Evolutionary conservation across 1,140 invertebrate genomes (phyloP), one percentile per base, ranked within the genome.

Genomic region (Zaprionus inermis): DNA sequence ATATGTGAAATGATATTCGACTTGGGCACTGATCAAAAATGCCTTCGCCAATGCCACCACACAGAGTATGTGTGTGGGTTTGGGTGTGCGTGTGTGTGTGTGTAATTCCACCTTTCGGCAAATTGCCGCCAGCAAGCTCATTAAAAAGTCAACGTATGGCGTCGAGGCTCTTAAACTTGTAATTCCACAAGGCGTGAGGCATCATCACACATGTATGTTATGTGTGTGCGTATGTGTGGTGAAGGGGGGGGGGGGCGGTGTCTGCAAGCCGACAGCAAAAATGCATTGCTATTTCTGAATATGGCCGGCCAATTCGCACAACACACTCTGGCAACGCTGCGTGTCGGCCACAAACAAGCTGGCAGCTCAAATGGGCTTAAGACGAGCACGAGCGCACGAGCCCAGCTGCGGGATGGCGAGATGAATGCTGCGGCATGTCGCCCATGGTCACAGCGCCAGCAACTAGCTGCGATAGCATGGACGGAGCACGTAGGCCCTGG

Each of bases 1-100:
- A 89, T 89, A 89, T 89, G 84, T 89, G 84, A 89, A 89, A 89
- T 89, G 84, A 89, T 89, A 89, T 89, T 89, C 78, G 84, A 81
- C 77, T 66, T 32, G 61, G 73, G 69, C 69, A 72, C 84, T 79
- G 84, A 89, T 89, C 84, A 89, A 89, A 88, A 89, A 80, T 88
- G 79, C 41, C 34, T 51, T 41, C 61, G 73, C 14, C 71, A 36
- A 52, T n/a, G 52, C 74, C 82, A 63, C 44, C 61, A 70, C 76
- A 46, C 49, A 51, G 76, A 60, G 54, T 52, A 36, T 51, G 55
- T 54, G 56, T 38, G 20, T 34, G 41, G 7, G 56, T 16, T 2
- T 16, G n/a, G 54, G 54, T 54, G 24, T 55, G 22, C 28, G 22
- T 56, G 52, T 72, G 57, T 79, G 46, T 69, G 36, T 60, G 51